Evolutionary conservation across 2,888 invertebrate species (phyloP), one percentile per base, ranked within the genome.

Genomic region (Lissocephala sabroskyi): DNA sequence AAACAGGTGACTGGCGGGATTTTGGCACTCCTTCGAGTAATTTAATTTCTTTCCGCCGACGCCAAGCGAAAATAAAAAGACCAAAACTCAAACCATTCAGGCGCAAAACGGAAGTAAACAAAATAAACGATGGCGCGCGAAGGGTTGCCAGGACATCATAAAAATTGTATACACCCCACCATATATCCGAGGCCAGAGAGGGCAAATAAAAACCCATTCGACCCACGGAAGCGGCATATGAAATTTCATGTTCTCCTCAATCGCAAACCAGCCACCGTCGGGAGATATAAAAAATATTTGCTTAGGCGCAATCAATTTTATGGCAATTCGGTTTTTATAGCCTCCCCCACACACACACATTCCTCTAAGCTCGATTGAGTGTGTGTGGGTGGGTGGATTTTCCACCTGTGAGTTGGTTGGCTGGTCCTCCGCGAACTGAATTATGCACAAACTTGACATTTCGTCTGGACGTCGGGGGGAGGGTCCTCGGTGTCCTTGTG

Each of bases 281-380:
- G 42, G 49, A 51, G 50, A 51, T 44, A 59, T 49, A 55, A 40
- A 56, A 74, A 54, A 65, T 74, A 66, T 74, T 77, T 75, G 62
- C 67, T 68, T 70, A 60, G 62, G 61, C 61, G 52, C 70, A 78
- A 78, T 78, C 74, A 76, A 76, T 76, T 78, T 78, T 64, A 76
- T 61, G 63, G 65, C 76, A 61, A 59, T 59, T 53, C 63, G 50
- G 30, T 55, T 70, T 66, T 59, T 59, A 64, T 60, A 52, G 57
- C 57, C 37, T 37, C 29, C 26, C 17, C 4, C 23, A 23, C 23
- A 23, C 23, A 23, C 23, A 23, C 4, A 23, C 3, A 23, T n/a
- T n/a, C n/a, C n/a, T 37, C 23, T 45, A 37, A 41, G 30, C 5
- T 2, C n/a, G 30, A 41, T 35, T 44, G 43, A 13, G 39, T 41